These are phyloP conservation scores for Hipparchia semele DNA, from an alignment of 2,888 invertebrate species.

Conservation along the genomic window DNA sequence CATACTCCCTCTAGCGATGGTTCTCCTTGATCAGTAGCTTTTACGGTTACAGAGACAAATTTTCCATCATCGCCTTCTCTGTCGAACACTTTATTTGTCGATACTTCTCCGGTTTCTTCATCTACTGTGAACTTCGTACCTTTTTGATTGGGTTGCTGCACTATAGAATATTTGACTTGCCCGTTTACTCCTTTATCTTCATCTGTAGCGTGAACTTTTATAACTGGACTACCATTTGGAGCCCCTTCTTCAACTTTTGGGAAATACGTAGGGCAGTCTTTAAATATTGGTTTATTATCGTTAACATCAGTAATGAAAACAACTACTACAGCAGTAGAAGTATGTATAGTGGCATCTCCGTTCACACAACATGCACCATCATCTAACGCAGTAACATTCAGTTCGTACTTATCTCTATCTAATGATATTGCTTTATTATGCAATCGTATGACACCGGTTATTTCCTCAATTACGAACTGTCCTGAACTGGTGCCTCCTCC, in stretches of 20 bases:
- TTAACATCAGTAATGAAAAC: slow-evolving; percentile 99
- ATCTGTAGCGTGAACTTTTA: slow-evolving; percentile 96
- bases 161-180: slow-evolving; percentile 98
- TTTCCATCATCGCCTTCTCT: slow-evolving; percentile 98
- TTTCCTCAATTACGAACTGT: slow-evolving; percentile 97
- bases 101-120: slow-evolving; percentile 97
- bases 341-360: slow-evolving; percentile 93
- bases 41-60: slow-evolving; percentile 97
- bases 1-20: slow-evolving; percentile 98
- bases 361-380: slow-evolving; percentile 98
- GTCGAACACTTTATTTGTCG: slow-evolving; percentile 98
- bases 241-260: slow-evolving; percentile 98
- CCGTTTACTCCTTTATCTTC: slow-evolving; percentile 98
- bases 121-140: slow-evolving; percentile 98
- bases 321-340: slow-evolving; percentile 96
- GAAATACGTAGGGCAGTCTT: slow-evolving; percentile 95
- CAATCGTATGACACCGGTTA: slow-evolving; percentile 95
- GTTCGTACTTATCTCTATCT: slow-evolving; percentile 96
- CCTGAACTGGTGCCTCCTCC: slow-evolving; percentile 95
- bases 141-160: slow-evolving; percentile 97
- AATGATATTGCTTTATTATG: slow-evolving; percentile 93
- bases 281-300: slow-evolving; percentile 98
- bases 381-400: slow-evolving; percentile 98
- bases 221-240: slow-evolving; percentile 95
- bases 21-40: slow-evolving; percentile 99